Evolutionary conservation across 2,113 vertebrate species (phyloP), one percentile per base, ranked within the genome.

Genomic region (Rynchops niger): DNA sequence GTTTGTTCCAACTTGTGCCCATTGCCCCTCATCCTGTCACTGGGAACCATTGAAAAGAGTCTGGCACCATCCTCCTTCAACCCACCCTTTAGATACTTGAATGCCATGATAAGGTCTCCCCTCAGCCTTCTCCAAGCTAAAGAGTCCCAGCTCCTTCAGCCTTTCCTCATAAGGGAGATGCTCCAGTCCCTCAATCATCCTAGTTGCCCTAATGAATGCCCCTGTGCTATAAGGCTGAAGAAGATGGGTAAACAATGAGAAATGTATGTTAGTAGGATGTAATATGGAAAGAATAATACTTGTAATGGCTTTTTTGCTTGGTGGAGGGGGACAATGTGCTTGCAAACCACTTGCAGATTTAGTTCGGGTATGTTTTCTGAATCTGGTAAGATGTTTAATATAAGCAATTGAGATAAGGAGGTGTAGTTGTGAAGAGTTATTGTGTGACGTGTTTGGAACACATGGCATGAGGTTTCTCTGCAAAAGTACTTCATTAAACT

Each of bases 401-500:
- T 3, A 74, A 66, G 23, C 27, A 23, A n/a, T 43, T 22, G 49
- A 96, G 38, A 25, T 49, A 21, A 26, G 4, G 43, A 9, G 40
- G 26, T 26, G 7, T 3, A 27, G 15, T 25, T 70, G 4, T 17
- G 14, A 25, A 34, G 36, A 72, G 25, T 32, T 74, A 14, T 1
- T 32, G 8, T 17, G 18, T 43, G 58, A 32, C 6, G 4, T 1
- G 3, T 80, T 58, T n/a, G 11, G 9, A 84, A 86, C 12, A 8
- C 0, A 0, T 45, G 29, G 12, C 38, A 16, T 36, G 22, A 40
- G n/a, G 23, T 29, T 59, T 34, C 9, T 86, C 16, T 73, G 47
- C 15, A 25, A 9, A 86, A 79, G 14, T 15, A 32, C 5, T 65
- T 77, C 0, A 9, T 27, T 67, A 45, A 49, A 53, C 14, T 38